Evolutionary conservation across 2,797 vertebrate genomes (phyloP).

Genomic region (Anisognathus igniventris): DNA sequence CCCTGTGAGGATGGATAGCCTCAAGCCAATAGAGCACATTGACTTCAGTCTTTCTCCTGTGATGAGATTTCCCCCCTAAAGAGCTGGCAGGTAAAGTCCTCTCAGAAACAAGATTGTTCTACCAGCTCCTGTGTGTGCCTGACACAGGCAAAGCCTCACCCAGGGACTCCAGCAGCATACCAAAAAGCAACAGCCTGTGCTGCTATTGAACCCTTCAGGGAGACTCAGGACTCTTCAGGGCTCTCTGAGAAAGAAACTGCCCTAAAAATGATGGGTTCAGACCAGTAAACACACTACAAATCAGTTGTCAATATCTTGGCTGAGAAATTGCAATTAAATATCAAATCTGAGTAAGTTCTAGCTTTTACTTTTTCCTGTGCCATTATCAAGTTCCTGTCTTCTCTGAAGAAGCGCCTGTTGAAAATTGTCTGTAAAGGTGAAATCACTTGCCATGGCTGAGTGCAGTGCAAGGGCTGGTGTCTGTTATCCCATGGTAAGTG

Average conservation of each 20-base stretch:
- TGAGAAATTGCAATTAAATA: background rate
- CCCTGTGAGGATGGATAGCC: background rate
- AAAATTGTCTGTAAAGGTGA: background rate
- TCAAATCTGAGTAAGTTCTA: background rate
- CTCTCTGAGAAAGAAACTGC: background rate
- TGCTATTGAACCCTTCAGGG: background rate
- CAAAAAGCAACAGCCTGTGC: background rate
- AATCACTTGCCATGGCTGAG: background rate
- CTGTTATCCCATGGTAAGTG: background rate
- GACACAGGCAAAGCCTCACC: background rate
- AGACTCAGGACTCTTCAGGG: background rate
- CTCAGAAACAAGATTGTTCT: background rate
- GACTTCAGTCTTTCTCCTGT: background rate
- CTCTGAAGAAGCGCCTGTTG: background rate
- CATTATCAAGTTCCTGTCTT: background rate
- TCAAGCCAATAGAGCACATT: fast-evolving
- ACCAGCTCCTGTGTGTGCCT: fast-evolving
- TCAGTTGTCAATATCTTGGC: background rate
- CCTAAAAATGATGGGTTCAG: background rate
- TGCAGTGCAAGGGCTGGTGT: background rate
- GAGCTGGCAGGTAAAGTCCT: background rate
- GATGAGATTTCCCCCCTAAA: background rate
- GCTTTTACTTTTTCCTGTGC: background rate
- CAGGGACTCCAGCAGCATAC: background rate
- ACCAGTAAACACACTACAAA: background rate